phyloP scores from a whole-genome alignment of 2,797 vertebrate species.

The Lagocephalus sceleratus region DNA sequence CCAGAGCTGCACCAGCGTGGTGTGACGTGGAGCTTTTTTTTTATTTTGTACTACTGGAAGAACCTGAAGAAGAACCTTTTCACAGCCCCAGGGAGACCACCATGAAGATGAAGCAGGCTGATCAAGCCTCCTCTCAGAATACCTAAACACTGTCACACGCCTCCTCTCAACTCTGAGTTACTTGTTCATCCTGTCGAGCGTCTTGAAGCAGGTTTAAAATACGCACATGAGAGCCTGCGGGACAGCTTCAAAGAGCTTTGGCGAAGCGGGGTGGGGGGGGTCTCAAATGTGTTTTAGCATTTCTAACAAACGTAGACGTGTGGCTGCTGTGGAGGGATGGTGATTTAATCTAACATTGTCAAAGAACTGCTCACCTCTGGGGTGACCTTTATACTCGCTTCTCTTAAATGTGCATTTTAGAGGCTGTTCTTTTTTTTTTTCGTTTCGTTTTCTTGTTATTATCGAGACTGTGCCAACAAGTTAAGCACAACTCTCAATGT shows the following conservation, averaged over 20 bases:
- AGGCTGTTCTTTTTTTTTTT: conserved; percentile 4
- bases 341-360: conserved; percentile 2
- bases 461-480: conserved; percentile 61
- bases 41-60: conserved; percentile 51
- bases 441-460: neutral
- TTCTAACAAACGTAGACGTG: conserved; percentile 38
- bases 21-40: too few relatives aligned
- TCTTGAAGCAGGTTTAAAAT: conserved; percentile 24
- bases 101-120: too few relatives aligned
- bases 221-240: conserved; percentile 15
- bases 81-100: conserved; percentile 10
- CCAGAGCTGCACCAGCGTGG: conserved; percentile 30
- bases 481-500: conserved; percentile 49
- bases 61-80: conserved; percentile 41
- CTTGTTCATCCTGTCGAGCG: neutral
- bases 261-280: conserved; percentile 42
- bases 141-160: conserved; percentile 12
- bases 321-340: conserved; percentile 48
- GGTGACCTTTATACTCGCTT: conserved; percentile 53
- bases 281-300: conserved; percentile 78
- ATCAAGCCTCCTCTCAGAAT: too few relatives aligned
- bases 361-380: conserved; percentile 21
- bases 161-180: conserved; percentile 28
- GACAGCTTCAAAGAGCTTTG: conserved; percentile 26
- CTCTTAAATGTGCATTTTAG: conserved; percentile 46